Percentiles rank a stretch among this genome's conserved stretches.
Conservation (phyloP, 2,888 invertebrate genomes). For the Phortica magna region DNA sequence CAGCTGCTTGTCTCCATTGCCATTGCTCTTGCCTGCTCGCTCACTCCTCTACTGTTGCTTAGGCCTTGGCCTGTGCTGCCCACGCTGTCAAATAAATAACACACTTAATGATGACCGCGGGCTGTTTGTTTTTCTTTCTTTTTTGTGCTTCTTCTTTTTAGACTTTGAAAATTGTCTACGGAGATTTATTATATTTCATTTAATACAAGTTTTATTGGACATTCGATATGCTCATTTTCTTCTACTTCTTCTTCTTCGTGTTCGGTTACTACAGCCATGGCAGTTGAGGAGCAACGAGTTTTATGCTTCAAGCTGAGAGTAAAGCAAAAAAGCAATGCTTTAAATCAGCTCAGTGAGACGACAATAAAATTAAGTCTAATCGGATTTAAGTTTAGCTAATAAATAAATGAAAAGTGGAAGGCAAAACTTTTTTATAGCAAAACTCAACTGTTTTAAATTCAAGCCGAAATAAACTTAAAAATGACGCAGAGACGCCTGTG, state of each 20-base stretch:
- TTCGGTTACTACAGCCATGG: not conserved
- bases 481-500: too few species aligned
- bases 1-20: constrained; percentile 7
- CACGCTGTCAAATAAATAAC: constrained; percentile 64
- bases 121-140: constrained; percentile 66
- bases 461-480: too few species aligned
- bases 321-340: not conserved
- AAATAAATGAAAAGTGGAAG: not conserved
- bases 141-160: not conserved
- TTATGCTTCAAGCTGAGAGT: not conserved
- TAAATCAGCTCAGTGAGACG: not conserved
- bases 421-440: not conserved
- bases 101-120: constrained; percentile 72
- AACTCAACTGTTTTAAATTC: not conserved
- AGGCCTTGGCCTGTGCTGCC: not conserved
- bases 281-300: not conserved
- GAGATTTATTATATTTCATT: constrained; percentile 66
- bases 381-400: constrained; percentile 15
- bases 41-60: too few species aligned
- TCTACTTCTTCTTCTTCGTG: not conserved
- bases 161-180: constrained; percentile 39
- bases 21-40: too few species aligned
- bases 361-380: constrained; percentile 32
- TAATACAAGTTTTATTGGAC: constrained; percentile 61
- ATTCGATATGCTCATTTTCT: constrained; percentile 19